phyloP scores from a whole-genome alignment of 2,888 invertebrate genomes.

The Drosophila lutescens region DNA sequence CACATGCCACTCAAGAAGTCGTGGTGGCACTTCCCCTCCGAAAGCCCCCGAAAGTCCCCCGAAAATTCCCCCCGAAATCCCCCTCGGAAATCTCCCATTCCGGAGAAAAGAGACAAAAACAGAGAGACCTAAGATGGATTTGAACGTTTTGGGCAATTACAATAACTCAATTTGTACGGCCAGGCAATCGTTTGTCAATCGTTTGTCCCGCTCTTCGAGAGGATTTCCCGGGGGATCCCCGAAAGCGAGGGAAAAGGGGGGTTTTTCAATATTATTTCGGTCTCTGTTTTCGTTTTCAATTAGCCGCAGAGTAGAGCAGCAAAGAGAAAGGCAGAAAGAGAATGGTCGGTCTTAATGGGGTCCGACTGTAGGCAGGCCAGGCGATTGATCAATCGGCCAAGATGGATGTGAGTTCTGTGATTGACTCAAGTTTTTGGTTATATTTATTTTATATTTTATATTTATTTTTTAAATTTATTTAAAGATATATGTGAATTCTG shows the following conservation, averaged over 20 bases:
- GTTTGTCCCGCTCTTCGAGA: conserved; percentile 11
- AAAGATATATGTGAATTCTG: no score
- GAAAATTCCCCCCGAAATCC: conserved; percentile 3
- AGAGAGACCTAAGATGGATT: conserved; percentile 65
- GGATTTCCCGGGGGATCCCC: conserved; percentile 16
- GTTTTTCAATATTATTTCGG: conserved; percentile 5
- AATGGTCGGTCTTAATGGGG: conserved; percentile 53
- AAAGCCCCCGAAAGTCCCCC: not conserved
- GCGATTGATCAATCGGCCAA: conserved; percentile 29
- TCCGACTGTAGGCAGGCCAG: conserved; percentile 25
- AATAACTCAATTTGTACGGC: conserved; percentile 76
- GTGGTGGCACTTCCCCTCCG: conserved; percentile 61
- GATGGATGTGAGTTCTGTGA: not conserved
- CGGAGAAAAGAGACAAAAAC: conserved; percentile 10
- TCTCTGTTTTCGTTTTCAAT: conserved; percentile 65
- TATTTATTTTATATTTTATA: no score
- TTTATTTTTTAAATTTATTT: no score
- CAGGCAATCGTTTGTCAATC: conserved; percentile 77
- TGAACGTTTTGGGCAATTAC: conserved; percentile 78
- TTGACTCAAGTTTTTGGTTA: not conserved
- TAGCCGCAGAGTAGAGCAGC: conserved; percentile 49
- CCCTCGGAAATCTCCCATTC: conserved; percentile 24
- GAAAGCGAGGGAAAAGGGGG: not conserved
- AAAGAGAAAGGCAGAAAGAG: conserved; percentile 76
- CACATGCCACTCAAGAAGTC: conserved; percentile 78